These are phyloP conservation scores for Phyllotreta striolata DNA, from an alignment of 2,888 invertebrate species.

Conservation along the genomic window DNA sequence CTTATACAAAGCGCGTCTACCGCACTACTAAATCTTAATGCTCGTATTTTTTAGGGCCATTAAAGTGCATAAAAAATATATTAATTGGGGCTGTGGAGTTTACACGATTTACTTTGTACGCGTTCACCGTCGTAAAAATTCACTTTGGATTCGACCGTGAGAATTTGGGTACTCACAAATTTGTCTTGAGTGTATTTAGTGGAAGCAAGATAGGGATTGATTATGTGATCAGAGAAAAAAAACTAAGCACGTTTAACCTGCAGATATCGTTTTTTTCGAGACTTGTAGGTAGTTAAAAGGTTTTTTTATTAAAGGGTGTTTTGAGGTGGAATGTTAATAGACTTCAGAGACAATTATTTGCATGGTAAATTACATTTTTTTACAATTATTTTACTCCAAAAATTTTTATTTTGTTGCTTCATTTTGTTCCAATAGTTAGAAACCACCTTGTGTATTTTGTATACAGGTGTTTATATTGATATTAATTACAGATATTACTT, in stretches of 20 bases:
- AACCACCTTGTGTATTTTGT: too few species aligned
- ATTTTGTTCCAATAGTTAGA: too few species aligned
- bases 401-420: too few species aligned
- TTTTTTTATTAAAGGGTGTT: too few species aligned
- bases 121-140: constrained; percentile 35
- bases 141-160: constrained; percentile 33
- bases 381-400: too few species aligned
- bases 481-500: too few species aligned
- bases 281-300: not conserved
- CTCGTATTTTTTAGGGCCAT: too few species aligned
- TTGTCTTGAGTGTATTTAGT: constrained; percentile 34
- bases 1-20: not conserved
- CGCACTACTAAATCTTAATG: not conserved
- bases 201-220: constrained; percentile 5
- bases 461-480: too few species aligned
- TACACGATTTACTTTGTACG: constrained; percentile 35
- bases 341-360: too few species aligned
- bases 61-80: constrained; percentile 16
- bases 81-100: constrained; percentile 26
- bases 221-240: not conserved
- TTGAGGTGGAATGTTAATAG: too few species aligned
- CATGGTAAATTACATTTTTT: too few species aligned
- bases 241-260: not conserved
- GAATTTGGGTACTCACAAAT: constrained; percentile 31
- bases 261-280: not conserved